Base-by-base conservation (phyloP, 1,140 invertebrate species). In the Scaptodrosophila lebanonensis region DNA sequence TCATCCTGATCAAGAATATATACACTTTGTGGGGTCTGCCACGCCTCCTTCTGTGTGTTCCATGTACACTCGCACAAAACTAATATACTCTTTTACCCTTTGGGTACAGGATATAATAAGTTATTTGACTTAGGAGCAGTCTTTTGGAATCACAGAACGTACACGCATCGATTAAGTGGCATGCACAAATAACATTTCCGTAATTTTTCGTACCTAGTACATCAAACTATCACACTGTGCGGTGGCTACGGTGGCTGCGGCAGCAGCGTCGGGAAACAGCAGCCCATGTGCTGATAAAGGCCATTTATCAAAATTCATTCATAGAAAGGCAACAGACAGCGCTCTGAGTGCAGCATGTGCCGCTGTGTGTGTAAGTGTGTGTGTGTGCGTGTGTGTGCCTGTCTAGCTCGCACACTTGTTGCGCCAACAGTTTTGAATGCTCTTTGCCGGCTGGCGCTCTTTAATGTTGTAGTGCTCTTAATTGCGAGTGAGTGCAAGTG, bases 261-360 rank as follows among this genome's bases (percentile, higher is more conserved):
- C 17, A 30, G 16, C 29, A 6, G n/a, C n/a, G 33, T 35, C 42
- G 52, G 27, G 52, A 56, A 38, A 16, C 47, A 30, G 50, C 35
- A 29, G 59, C 27, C 22, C 8, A 25, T 25, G 22, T 32, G 62
- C 66, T 82, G 75, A 82, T 82, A 82, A 82, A 82, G 57, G 49
- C 71, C 35, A 73, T 82, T 82, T 82, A 82, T 82, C 75, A 82
- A 82, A 82, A 82, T 82, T 75, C 75, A 82, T 82, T 82, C 75
- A 82, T 83, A 50, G 75, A 73, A 54, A 51, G 32, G 29, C 47
- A 38, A 45, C 12, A n/a, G 44, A 44, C 53, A 47, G 36, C 45
- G 25, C 42, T 42, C 47, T 22, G 11, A 9, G 36, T 35, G 30
- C 47, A 42, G 38, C 29, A 17, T 8, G 9, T 30, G 29, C 39